Evolutionary conservation across 2,113 vertebrate genomes (phyloP).

Genomic region (Pachycephala philippinensis): DNA sequence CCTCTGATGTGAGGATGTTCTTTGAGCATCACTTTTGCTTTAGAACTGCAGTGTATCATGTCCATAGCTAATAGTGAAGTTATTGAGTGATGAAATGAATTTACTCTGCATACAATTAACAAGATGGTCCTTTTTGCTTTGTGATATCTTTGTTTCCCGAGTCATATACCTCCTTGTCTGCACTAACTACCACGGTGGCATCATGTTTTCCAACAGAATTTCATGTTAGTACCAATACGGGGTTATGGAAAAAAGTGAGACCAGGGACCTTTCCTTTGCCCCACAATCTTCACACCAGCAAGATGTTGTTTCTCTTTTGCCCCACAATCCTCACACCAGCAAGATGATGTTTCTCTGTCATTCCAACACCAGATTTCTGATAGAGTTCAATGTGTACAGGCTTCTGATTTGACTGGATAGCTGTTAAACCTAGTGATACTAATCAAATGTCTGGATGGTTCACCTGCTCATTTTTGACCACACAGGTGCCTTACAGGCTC

Average conservation of each 20-base stretch:
- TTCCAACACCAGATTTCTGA: background rate
- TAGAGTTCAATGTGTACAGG: background rate
- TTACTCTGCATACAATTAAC: background rate
- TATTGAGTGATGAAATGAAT: background rate
- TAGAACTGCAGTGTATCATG: background rate
- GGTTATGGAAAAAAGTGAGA: background rate
- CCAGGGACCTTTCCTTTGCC: background rate
- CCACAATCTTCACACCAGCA: background rate
- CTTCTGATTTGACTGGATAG: background rate
- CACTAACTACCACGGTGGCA: background rate
- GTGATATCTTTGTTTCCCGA: background rate
- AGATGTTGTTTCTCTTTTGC: background rate
- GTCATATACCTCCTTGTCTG: background rate
- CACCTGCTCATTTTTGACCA: background rate
- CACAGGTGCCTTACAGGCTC: background rate
- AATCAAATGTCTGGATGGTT: background rate
- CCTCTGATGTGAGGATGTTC: background rate
- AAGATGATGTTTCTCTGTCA: background rate
- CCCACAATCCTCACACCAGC: background rate
- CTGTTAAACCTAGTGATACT: background rate
- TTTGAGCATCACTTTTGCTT: background rate
- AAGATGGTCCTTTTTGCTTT: background rate
- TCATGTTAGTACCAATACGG: background rate
- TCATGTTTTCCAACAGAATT: background rate
- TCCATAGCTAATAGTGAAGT: background rate